Percentiles rank a stretch among this genome's conserved stretches.
These are phyloP conservation scores for Prunella himalayana DNA, from an alignment of 2,113 vertebrate species.

Conservation along the genomic window DNA sequence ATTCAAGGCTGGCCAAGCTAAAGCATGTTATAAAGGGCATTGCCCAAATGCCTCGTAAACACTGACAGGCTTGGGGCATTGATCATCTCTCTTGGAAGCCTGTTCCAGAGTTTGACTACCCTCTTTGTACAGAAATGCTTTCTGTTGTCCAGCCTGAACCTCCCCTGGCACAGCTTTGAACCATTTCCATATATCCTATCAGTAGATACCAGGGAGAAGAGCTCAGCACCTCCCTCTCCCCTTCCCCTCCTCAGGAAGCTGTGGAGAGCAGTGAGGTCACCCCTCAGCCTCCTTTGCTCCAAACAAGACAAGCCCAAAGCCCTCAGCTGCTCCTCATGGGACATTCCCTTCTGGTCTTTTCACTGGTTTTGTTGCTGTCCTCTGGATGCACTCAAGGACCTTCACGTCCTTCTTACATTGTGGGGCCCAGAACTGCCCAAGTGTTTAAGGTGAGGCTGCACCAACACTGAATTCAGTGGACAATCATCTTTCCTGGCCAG, in stretches of 20 bases:
- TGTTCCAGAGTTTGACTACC: neutral
- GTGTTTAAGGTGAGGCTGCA: neutral
- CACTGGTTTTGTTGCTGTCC: neutral
- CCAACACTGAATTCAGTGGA: neutral
- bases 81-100: neutral
- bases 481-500: too few species aligned
- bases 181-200: fast-evolving
- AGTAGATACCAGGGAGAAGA: neutral
- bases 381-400: neutral
- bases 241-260: neutral
- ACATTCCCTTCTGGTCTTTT: neutral
- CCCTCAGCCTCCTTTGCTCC: too few species aligned
- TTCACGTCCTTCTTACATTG: neutral
- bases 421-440: neutral
- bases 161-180: neutral
- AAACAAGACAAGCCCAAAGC: neutral
- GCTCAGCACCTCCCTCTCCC: neutral
- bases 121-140: neutral
- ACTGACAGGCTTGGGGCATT: neutral
- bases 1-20: neutral
- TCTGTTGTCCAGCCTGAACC: neutral
- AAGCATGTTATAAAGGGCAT: neutral
- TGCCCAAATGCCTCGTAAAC: neutral
- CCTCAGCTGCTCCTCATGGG: neutral
- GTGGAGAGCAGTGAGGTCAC: neutral